Evolutionary conservation across 2,113 vertebrate species (phyloP).

Genomic region (Leucopsar rothschildi): DNA sequence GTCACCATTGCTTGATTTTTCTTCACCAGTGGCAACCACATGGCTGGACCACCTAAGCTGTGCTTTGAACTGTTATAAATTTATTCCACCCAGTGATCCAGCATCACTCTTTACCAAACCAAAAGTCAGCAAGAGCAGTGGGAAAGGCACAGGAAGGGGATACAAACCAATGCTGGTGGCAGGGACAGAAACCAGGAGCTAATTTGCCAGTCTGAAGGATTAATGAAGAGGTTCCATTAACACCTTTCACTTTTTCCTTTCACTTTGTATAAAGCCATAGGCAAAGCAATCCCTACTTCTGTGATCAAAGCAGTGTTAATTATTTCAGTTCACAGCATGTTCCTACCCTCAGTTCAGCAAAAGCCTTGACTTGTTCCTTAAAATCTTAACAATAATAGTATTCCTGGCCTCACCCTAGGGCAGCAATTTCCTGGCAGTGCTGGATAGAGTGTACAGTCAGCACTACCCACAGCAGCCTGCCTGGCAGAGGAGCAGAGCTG

Average conservation of each 20-base stretch:
- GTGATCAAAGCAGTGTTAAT: background rate
- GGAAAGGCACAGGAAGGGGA: background rate
- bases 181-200: background rate
- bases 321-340: background rate
- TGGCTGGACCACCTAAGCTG: background rate
- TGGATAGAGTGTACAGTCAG: background rate
- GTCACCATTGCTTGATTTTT: background rate
- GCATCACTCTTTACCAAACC: background rate
- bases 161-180: too few species aligned
- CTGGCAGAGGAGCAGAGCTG: background rate
- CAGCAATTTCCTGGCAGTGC: slow-evolving; percentile 10
- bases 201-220: background rate
- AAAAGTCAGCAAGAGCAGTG: background rate
- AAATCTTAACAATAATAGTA: background rate
- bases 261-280: background rate
- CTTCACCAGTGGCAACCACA: background rate
- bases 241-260: background rate
- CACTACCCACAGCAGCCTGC: slow-evolving; percentile 33
- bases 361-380: background rate
- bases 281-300: background rate
- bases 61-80: background rate
- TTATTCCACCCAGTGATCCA: background rate
- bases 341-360: background rate
- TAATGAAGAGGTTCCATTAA: background rate
- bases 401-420: background rate